Conservation (phyloP, 2,888 invertebrate species). For the Trilocha varians region DNA sequence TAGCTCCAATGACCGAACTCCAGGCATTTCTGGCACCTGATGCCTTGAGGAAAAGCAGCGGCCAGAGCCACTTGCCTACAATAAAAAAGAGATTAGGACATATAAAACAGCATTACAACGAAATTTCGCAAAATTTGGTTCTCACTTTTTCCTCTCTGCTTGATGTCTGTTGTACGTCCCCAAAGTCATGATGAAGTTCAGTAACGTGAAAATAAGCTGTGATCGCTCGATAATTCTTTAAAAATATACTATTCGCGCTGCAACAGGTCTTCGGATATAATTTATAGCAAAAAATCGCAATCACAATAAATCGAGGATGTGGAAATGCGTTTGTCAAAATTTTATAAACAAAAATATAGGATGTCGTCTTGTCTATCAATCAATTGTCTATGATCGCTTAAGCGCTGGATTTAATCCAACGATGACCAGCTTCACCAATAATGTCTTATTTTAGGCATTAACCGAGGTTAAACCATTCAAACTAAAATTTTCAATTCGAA, state of each 20-base stretch:
- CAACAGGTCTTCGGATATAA: conserved; percentile 22
- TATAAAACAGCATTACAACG: conserved; percentile 4
- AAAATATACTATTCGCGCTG: conserved; percentile 6
- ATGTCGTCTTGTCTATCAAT: conserved; percentile 12
- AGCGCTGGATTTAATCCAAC: too few species aligned
- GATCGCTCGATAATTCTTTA: conserved; percentile 17
- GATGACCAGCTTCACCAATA: too few species aligned
- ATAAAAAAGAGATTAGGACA: conserved; percentile 14
- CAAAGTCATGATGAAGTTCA: conserved; percentile 45
- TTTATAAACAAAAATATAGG: conserved; percentile 9
- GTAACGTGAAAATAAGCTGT: conserved; percentile 2
- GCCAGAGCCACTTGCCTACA: conserved; percentile 74
- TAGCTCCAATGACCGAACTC: conserved; percentile 96
- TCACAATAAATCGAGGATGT: conserved; percentile 22
- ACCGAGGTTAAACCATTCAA: too few species aligned
- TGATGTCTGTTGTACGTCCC: conserved; percentile 66
- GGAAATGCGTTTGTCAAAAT: conserved; percentile 17
- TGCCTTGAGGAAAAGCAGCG: conserved; percentile 80
- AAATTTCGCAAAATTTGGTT: conserved; percentile 8
- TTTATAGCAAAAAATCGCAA: conserved; percentile 21
- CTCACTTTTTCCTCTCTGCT: conserved; percentile 56
- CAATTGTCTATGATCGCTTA: too few species aligned
- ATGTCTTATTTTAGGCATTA: too few species aligned
- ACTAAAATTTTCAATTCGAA: too few species aligned
- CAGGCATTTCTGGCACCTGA: conserved; percentile 93